Conservation (phyloP, 2,888 invertebrate genomes). For the Drosophila borealis region DNA sequence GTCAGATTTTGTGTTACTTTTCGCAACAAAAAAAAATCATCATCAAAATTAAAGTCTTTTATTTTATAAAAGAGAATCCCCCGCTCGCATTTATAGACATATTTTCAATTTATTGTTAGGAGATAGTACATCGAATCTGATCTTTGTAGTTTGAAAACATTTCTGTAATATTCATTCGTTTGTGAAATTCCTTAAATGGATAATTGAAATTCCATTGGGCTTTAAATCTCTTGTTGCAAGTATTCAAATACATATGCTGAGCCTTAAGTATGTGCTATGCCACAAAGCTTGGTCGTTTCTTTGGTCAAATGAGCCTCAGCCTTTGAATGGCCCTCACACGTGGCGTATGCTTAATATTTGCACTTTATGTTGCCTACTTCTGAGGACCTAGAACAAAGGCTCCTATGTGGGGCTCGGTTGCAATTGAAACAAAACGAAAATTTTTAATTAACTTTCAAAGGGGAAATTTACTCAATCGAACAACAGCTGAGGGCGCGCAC, state of each 20-base stretch:
- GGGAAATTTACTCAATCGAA: slow-evolving; percentile 32
- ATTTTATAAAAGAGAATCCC: too few species aligned
- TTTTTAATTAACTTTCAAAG: slow-evolving; percentile 48
- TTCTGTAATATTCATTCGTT: not conserved
- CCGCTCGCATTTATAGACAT: too few species aligned
- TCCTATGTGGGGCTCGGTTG: not conserved
- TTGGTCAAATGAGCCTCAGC: not conserved
- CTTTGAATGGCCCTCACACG: not conserved
- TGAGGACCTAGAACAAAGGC: not conserved
- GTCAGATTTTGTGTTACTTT: too few species aligned
- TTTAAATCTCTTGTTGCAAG: not conserved
- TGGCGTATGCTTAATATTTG: slow-evolving; percentile 18
- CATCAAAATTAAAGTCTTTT: too few species aligned
- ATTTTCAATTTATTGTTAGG: too few species aligned
- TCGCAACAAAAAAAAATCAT: too few species aligned
- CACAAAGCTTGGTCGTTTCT: not conserved
- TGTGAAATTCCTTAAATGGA: not conserved
- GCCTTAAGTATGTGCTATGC: not conserved
- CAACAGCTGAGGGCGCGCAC: slow-evolving; percentile 27
- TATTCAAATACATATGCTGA: not conserved
- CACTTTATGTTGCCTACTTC: slow-evolving; percentile 6
- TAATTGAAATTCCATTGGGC: not conserved
- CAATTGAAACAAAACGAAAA: slow-evolving; percentile 12
- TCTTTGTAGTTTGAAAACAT: not conserved
- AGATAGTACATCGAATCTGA: not conserved